These are phyloP conservation scores for Sebastes steindachneri DNA, from an alignment of 2,797 vertebrate species.

Conservation along the genomic window DNA sequence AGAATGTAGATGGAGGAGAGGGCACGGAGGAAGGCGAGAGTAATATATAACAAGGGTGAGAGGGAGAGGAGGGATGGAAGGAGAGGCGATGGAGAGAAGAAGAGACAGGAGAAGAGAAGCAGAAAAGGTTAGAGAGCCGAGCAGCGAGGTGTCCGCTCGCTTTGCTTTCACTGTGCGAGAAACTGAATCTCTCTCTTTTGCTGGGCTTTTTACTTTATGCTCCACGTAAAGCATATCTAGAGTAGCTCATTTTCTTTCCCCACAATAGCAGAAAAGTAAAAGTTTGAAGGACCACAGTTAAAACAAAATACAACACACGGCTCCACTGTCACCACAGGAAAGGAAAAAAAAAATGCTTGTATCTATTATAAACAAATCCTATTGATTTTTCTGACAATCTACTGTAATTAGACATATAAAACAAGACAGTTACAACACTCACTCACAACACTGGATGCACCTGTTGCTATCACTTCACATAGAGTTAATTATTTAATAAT, in stretches of 20 bases:
- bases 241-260: not conserved
- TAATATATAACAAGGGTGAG: slow-evolving; percentile 59
- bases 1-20: slow-evolving; percentile 66
- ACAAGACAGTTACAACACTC: slow-evolving; percentile 35
- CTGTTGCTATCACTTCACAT: slow-evolving; percentile 36
- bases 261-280: slow-evolving; percentile 22
- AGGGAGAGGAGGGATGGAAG: slow-evolving; percentile 39
- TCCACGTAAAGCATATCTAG: slow-evolving; percentile 28
- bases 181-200: slow-evolving; percentile 35
- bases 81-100: slow-evolving; percentile 43
- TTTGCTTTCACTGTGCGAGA: slow-evolving; percentile 39
- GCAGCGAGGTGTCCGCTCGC: slow-evolving; percentile 32
- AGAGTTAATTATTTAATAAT: slow-evolving; percentile 8
- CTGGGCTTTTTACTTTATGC: slow-evolving; percentile 28
- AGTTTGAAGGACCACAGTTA: slow-evolving; percentile 39
- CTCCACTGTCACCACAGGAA: slow-evolving; percentile 38
- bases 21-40: slow-evolving; percentile 48
- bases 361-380: slow-evolving; percentile 5
- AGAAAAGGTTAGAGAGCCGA: slow-evolving; percentile 67
- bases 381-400: not conserved
- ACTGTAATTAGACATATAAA: slow-evolving; percentile 11
- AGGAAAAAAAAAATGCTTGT: not conserved
- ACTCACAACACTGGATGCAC: slow-evolving; percentile 35
- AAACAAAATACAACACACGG: slow-evolving; percentile 14
- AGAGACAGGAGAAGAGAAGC: slow-evolving; percentile 59